Conservation (phyloP, 2,797 vertebrate species). For the Sebastes goodei region DNA sequence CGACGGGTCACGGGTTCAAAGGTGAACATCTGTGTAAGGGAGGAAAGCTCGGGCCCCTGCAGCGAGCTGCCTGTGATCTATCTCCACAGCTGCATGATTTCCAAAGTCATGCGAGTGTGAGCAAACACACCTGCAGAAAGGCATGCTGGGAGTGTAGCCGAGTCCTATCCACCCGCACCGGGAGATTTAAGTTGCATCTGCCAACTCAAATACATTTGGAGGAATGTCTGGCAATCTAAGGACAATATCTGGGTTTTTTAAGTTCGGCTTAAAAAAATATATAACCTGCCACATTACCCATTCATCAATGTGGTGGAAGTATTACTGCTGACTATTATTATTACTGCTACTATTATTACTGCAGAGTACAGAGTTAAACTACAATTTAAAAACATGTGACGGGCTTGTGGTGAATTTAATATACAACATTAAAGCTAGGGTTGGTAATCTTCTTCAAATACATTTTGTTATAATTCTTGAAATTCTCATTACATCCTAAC, state of each 20-base stretch:
- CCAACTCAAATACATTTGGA: conserved; percentile 60
- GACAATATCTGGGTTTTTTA: conserved; percentile 11
- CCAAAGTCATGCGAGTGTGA: conserved; percentile 61
- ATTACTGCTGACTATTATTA: not conserved
- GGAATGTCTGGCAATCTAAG: conserved; percentile 33
- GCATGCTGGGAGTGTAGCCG: conserved; percentile 67
- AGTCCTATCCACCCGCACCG: conserved; percentile 37
- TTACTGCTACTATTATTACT: not conserved
- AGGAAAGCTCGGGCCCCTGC: conserved; percentile 49
- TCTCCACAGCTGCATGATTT: conserved; percentile 76
- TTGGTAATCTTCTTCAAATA: too few species aligned
- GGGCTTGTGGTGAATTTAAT: not conserved
- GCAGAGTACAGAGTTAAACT: not conserved
- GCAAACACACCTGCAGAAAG: conserved; percentile 79
- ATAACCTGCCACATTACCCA: not conserved
- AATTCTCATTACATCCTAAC: too few species aligned
- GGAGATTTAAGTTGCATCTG: conserved; percentile 41
- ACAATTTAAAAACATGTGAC: not conserved
- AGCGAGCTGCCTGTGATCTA: conserved; percentile 68
- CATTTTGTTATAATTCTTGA: too few species aligned
- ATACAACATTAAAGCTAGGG: not conserved
- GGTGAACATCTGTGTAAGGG: conserved; percentile 74
- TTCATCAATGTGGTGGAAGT: not conserved
- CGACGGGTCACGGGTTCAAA: conserved; percentile 51
- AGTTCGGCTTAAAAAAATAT: not conserved